phyloP scores from a whole-genome alignment of 2,888 invertebrate genomes.

The Fissipunctia ypsillon region DNA sequence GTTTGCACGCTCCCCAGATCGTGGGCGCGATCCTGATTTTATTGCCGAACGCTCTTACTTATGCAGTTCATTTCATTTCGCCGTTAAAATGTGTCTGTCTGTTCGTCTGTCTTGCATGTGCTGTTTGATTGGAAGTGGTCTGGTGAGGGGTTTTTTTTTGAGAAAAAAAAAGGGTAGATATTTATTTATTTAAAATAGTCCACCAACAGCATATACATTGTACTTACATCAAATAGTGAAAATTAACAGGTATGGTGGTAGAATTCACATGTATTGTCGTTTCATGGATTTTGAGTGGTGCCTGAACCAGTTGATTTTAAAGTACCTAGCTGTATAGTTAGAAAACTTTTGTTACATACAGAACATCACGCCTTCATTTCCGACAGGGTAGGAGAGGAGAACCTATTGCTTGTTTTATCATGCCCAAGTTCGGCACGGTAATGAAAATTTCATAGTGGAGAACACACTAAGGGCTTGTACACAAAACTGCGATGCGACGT shows the following conservation, averaged over 20 bases:
- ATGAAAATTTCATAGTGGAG: neutral
- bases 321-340: neutral
- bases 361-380: neutral
- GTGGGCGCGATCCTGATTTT: constrained; percentile 87
- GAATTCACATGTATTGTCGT: neutral
- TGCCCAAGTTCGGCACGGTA: no score
- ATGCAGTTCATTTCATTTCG: constrained; percentile 80
- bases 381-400: no score
- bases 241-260: no score
- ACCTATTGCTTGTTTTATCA: no score
- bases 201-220: no score
- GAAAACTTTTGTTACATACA: neutral
- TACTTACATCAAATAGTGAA: no score
- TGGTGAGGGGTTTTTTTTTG: constrained; percentile 17
- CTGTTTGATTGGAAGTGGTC: constrained; percentile 29
- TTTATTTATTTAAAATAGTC: no score
- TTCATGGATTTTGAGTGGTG: neutral
- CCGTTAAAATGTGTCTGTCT: constrained; percentile 61
- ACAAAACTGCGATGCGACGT: no score
- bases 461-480: no score
- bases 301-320: neutral
- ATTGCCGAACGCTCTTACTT: constrained; percentile 77
- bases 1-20: constrained; percentile 81
- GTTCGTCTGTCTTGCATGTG: constrained; percentile 49
- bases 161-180: neutral